phyloP scores from a whole-genome alignment of 2,888 invertebrate species.

The Drosophila affinis region DNA sequence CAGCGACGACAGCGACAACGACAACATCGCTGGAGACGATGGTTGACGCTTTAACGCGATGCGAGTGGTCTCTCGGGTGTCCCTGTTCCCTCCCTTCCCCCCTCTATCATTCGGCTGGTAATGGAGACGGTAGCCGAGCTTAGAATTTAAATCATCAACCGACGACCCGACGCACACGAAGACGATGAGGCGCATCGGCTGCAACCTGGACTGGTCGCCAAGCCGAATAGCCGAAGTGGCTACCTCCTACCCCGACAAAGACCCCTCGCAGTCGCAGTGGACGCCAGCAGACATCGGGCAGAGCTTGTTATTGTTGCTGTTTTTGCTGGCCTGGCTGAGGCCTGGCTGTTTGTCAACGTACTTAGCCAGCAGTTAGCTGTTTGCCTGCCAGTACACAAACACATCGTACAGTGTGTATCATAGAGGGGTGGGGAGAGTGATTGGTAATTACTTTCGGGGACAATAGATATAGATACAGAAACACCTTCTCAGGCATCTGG shows the following conservation, averaged over 20 bases:
- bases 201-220: constrained; percentile 6
- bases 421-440: not conserved
- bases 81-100: constrained; percentile 4
- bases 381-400: constrained; percentile 37
- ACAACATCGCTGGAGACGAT: constrained; percentile 34
- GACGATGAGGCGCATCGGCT: constrained; percentile 60
- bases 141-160: constrained; percentile 79
- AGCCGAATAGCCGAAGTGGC: constrained; percentile 43
- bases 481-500: constrained; percentile 15
- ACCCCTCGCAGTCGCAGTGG: constrained; percentile 18
- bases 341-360: constrained; percentile 67
- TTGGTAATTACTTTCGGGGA: not conserved
- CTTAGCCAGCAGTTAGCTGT: constrained; percentile 62
- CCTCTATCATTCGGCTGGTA: constrained; percentile 6
- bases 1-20: constrained; percentile 43
- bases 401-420: constrained; percentile 1
- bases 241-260: constrained; percentile 1
- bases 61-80: constrained; percentile 21
- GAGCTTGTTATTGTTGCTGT: constrained; percentile 17
- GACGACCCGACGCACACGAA: constrained; percentile 24
- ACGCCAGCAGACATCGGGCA: constrained; percentile 34
- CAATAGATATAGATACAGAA: constrained; percentile 1
- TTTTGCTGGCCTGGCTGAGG: constrained; percentile 4
- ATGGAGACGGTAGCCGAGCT: constrained; percentile 72
- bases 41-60: constrained; percentile 48